Base-by-base conservation (phyloP, 1,140 invertebrate genomes). In the Tetragonula clypearis region DNA sequence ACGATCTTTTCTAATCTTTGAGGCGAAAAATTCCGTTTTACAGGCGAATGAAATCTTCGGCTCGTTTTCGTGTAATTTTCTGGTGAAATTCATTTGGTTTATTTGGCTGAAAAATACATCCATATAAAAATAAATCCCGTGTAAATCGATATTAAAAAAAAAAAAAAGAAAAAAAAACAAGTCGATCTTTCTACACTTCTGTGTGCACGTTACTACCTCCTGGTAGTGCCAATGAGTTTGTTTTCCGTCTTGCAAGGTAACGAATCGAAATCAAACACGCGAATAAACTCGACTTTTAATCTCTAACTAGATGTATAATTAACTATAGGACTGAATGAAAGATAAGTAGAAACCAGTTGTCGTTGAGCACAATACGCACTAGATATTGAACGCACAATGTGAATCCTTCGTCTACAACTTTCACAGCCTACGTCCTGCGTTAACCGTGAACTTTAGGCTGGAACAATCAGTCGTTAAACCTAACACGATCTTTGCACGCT, bases 381-480 rank as follows among this genome's bases (percentile, higher is more conserved):
- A 81, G 55, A 49, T 49, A 78, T 8, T 73, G n/a, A 73, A 76
- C 35, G 62, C 60, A 58, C 26, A 62, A 87, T 66, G 78, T 62
- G 56, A 56, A 19, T 85, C 17, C n/a, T 19, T 68, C 53, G 58
- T 58, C 49, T 82, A 65, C 55, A 76, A 78, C 35, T 80, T 88
- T 88, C 79, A 68, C 83, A 79, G 49, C 71, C 86, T 85, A 71
- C 87, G 78, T 85, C 53, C 82, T 66, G 79, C 53, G 78, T 76
- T 88, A 88, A 88, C 87, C 87, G 26, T 88, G 86, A 88, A 86
- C 87, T 88, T 88, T 88, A 65, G 35, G 83, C 41, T 72, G 62
- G 62, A 79, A 88, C 75, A 88, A 88, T 88, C 86, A 79, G 56
- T 60, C 75, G 65, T 60, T 78, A 75, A 69, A 79, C 78, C 65